These are phyloP conservation scores for Ispidina lecontei DNA, from an alignment of 2,797 vertebrate species.

Conservation along the genomic window DNA sequence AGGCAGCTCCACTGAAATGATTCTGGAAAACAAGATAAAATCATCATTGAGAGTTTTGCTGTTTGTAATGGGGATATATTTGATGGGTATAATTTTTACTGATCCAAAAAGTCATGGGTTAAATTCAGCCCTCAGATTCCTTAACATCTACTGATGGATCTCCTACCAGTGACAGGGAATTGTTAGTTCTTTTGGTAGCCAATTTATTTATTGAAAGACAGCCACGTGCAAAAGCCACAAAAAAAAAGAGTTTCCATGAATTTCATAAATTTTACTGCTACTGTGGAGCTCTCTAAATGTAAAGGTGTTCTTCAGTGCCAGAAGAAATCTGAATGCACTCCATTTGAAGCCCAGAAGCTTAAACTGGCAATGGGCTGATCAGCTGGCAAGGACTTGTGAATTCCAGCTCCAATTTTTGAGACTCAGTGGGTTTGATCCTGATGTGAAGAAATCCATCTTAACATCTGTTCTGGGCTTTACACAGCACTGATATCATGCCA, in stretches of 20 bases:
- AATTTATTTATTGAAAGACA: neutral
- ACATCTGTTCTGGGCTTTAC: neutral
- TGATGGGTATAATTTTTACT: neutral
- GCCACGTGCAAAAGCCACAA: neutral
- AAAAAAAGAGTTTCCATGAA: neutral
- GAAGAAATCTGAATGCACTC: neutral
- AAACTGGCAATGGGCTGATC: neutral
- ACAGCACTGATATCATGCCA: neutral
- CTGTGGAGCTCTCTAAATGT: neutral
- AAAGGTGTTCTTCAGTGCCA: neutral
- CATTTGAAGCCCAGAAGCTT: neutral
- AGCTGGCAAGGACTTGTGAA: neutral
- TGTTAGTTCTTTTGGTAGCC: neutral
- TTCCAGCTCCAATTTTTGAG: neutral
- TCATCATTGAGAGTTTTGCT: neutral
- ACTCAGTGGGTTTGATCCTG: neutral
- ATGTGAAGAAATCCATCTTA: neutral
- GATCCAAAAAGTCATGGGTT: neutral
- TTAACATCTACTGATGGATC: neutral
- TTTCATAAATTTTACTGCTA: neutral
- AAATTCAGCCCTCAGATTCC: neutral
- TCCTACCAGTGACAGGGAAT: neutral
- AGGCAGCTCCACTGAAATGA: constrained; percentile 94
- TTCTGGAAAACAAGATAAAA: constrained; percentile 77
- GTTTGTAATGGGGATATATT: neutral